Conservation (phyloP, 2,113 vertebrate species). For the Carollia perspicillata region DNA sequence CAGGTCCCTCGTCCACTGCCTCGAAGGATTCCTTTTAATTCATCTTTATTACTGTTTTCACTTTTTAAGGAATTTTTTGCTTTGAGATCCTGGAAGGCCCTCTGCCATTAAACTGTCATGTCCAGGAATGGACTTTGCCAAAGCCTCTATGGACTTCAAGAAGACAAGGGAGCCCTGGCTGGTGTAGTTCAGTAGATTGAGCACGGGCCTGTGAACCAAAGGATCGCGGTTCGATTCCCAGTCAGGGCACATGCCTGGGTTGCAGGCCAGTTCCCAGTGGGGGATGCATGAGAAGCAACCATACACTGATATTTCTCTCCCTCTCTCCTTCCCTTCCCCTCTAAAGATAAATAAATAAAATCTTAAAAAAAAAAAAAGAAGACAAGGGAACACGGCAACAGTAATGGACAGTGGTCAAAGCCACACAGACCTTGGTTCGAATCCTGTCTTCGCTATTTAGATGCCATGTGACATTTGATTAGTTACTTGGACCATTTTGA, state of each 20-base stretch:
- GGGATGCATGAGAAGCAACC: too few species aligned
- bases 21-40: not conserved
- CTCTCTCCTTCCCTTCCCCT: too few species aligned
- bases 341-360: too few species aligned
- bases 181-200: too few species aligned
- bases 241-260: too few species aligned
- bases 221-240: too few species aligned
- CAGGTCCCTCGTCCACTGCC: not conserved
- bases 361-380: too few species aligned
- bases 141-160: not conserved
- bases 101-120: not conserved
- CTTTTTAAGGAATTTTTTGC: not conserved
- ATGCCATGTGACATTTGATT: not conserved
- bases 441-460: not conserved
- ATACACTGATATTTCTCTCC: too few species aligned
- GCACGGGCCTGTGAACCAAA: too few species aligned
- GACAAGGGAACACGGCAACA: not conserved
- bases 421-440: not conserved
- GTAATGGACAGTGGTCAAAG: not conserved
- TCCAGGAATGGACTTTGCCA: not conserved
- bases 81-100: not conserved
- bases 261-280: too few species aligned
- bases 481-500: not conserved
- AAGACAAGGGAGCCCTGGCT: not conserved
- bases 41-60: not conserved